Conservation (phyloP, 2,113 vertebrate genomes). For the Mormoops blainvillei region DNA sequence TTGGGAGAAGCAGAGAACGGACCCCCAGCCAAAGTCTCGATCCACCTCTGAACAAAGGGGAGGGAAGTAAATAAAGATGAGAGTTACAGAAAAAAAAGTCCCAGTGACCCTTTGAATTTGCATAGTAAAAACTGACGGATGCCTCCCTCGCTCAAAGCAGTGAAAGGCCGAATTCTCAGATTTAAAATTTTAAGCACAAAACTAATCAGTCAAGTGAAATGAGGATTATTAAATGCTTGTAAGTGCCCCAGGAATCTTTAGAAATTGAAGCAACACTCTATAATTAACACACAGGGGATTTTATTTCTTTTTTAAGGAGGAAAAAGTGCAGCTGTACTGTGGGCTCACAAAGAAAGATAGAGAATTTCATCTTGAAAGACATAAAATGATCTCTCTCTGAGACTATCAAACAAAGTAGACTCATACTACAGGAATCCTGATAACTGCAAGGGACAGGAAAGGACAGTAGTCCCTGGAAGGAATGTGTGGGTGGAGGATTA, state of each 20-base stretch:
- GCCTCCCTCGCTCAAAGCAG: background rate
- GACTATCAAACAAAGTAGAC: background rate
- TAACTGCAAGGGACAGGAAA: background rate
- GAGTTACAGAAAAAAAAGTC: background rate
- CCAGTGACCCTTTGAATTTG: background rate
- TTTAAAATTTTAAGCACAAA: slow-evolving; percentile 4
- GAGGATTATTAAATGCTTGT: slow-evolving; percentile 36
- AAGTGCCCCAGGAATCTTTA: slow-evolving; percentile 49
- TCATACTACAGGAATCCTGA: background rate
- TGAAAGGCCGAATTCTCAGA: background rate
- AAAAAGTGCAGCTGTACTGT: background rate
- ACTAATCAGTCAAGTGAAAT: slow-evolving; percentile 39
- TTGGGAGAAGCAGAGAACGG: background rate
- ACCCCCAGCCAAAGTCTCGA: background rate
- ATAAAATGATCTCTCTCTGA: background rate
- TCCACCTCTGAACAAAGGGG: background rate
- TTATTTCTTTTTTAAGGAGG: slow-evolving; percentile 22
- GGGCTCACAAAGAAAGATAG: slow-evolving; percentile 18
- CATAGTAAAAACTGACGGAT: background rate
- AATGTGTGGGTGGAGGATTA: background rate
- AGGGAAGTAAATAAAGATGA: background rate
- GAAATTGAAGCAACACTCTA: slow-evolving; percentile 35
- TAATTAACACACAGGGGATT: slow-evolving; percentile 70
- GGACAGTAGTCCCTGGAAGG: slow-evolving; percentile 35
- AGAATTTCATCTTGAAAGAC: slow-evolving; percentile 41